Evolutionary conservation across 2,888 invertebrate genomes (phyloP).

Genomic region (Gerris lacustris): DNA sequence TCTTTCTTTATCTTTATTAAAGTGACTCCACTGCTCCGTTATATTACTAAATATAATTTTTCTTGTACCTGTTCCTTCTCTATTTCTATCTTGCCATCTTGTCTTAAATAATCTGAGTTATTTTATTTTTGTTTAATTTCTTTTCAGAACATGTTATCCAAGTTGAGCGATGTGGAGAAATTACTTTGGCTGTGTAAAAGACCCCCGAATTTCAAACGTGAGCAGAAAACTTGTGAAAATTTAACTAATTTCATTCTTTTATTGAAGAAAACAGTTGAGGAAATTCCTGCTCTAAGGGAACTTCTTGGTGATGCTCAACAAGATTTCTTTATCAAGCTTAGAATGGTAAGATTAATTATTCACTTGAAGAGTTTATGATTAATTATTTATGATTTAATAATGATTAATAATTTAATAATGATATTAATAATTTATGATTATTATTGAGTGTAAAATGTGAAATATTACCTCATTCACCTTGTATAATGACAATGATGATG

Average conservation of each 20-base stretch:
- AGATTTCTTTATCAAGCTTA: constrained; percentile 30
- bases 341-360: constrained; percentile 17
- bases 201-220: constrained; percentile 39
- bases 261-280: constrained; percentile 63
- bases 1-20: no score
- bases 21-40: no score
- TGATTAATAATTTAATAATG: no score
- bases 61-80: no score
- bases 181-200: constrained; percentile 51
- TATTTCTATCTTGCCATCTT: no score
- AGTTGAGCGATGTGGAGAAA: constrained; percentile 66
- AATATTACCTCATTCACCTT: no score
- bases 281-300: constrained; percentile 52
- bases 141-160: constrained; percentile 48
- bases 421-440: background rate
- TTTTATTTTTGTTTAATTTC: no score
- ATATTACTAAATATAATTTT: no score
- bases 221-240: constrained; percentile 50
- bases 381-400: no score
- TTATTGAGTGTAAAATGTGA: background rate
- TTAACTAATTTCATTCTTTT: constrained; percentile 65
- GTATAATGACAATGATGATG: no score
- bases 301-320: constrained; percentile 28
- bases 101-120: background rate
- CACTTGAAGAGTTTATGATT: background rate